Evolutionary conservation across 1,140 invertebrate genomes (phyloP), one percentile per base, ranked within the genome.

Genomic region (Drosophila pachea): DNA sequence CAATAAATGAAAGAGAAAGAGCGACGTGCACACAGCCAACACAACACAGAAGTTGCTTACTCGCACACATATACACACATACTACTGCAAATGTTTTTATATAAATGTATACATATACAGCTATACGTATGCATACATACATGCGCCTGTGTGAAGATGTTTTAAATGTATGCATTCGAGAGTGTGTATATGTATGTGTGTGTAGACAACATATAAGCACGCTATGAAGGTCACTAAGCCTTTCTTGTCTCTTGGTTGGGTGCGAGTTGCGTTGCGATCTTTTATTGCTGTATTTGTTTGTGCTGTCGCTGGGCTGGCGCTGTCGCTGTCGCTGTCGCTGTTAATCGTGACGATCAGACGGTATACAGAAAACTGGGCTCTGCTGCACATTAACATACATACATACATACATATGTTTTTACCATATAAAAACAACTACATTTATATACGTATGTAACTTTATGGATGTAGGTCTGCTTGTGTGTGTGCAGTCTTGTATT

Each of bases 141-240:
- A 6, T 58, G 31, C n/a, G 48, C n/a, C 31, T 33, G 31, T 50
- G 8, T 48, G 8, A 32, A 49, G n/a, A 32, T 12, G 12, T 33
- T 12, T 49, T 40, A 22, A 42, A 55, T 40, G 14, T 43, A 55
- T 32, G 40, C 48, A 12, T 42, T n/a, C 12, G 12, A n/a, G 7
- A 33, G 31, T 45, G 14, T 42, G 22, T 49, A 11, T 45, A 12
- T 40, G 36, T 42, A 55, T 40, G 14, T 43, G 42, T 32, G 40
- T 45, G 14, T 49, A n/a, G 58, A 64, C 58, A 50, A 56, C 47
- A 70, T 71, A 81, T 86, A 81, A 81, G 81, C 71, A 67, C 61
- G 82, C 73, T 73, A 83, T 86, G 81, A 86, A 86, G 81, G 81
- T 86, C 81, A 86, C 81, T 86, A 86, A 86, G 81, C 77, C 81